A percentile compares a stretch with the other conserved stretches of the same genome.
Conservation (phyloP, 2,888 invertebrate genomes). For the Drosophila quinaria region DNA sequence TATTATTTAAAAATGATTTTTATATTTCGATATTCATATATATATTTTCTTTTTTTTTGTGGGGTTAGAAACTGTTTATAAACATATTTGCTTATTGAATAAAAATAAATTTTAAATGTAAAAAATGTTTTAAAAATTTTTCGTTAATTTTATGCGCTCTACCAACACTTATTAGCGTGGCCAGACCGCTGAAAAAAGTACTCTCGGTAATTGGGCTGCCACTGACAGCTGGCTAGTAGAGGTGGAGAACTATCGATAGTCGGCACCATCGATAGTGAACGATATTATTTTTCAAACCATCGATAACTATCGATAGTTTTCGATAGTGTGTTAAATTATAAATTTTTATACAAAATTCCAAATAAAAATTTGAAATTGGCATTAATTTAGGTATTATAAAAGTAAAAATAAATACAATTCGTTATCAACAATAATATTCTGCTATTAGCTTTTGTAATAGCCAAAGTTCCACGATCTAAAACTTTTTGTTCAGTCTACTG, state of each 20-base stretch:
- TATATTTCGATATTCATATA: neutral
- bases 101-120: conserved; percentile 6
- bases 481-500: too few relatives aligned
- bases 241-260: neutral
- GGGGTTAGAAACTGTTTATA: conserved; percentile 12
- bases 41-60: conserved; percentile 10
- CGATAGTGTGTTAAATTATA: too few relatives aligned
- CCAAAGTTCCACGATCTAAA: too few relatives aligned
- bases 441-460: too few relatives aligned
- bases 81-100: conserved; percentile 7
- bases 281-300: too few relatives aligned
- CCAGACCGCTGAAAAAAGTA: conserved; percentile 20
- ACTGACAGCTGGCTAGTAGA: conserved; percentile 10
- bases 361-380: too few relatives aligned
- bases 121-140: neutral
- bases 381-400: too few relatives aligned
- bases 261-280: conserved; percentile 14
- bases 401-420: too few relatives aligned
- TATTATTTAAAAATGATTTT: neutral
- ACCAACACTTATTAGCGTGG: conserved; percentile 8
- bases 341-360: too few relatives aligned
- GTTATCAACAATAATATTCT: too few relatives aligned
- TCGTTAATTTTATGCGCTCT: neutral
- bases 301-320: too few relatives aligned
- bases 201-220: conserved; percentile 7